These are phyloP conservation scores for Grantiella picta DNA, from an alignment of 2,113 vertebrate species.

Conservation along the genomic window DNA sequence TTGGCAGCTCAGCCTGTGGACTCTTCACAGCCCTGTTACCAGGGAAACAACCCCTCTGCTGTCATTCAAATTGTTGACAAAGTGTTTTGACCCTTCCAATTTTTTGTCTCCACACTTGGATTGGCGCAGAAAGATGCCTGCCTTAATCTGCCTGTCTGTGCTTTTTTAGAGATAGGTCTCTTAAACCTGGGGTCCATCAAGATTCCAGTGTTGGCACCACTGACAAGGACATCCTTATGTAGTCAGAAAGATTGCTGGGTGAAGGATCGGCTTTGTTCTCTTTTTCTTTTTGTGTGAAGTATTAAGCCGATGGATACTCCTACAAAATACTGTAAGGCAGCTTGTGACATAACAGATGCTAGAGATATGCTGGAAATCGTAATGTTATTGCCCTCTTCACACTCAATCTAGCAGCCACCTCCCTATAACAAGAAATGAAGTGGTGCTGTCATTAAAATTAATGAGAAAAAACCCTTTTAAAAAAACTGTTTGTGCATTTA, in stretches of 20 bases:
- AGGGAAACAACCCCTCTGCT: background rate
- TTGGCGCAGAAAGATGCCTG: background rate
- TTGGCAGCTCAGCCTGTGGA: background rate
- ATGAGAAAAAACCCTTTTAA: background rate
- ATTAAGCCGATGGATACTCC: background rate
- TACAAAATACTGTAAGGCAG: background rate
- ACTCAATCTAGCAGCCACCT: background rate
- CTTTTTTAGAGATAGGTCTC: background rate
- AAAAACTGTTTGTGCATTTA: background rate
- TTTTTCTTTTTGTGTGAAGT: background rate
- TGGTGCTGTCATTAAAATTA: background rate
- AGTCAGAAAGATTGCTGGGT: background rate
- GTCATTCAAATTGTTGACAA: background rate
- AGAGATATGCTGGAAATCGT: background rate
- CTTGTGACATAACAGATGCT: background rate
- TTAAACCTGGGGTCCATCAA: accelerated
- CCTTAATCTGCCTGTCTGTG: background rate
- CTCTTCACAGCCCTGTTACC: background rate
- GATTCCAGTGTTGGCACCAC: background rate
- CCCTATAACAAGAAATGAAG: background rate
- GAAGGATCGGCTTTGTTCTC: background rate
- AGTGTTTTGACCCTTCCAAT: background rate
- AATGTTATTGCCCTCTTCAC: background rate
- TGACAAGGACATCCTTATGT: background rate
- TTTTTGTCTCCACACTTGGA: background rate